Base-by-base conservation (phyloP, 2,888 invertebrate species). In the Phyto melanocephala region DNA sequence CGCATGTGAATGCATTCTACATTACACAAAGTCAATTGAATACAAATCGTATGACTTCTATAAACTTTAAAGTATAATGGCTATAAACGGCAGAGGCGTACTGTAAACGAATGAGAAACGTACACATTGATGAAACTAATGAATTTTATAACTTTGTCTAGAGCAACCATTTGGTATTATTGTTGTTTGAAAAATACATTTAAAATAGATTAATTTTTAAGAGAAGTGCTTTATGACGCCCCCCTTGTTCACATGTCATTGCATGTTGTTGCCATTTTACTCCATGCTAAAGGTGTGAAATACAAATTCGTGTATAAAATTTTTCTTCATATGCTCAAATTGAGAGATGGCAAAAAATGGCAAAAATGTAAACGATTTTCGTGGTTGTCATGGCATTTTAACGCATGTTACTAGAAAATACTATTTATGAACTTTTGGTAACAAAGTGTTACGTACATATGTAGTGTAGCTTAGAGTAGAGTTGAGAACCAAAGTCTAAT, bases 391-490 rank as follows among this genome's bases (percentile, higher is more conserved):
- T 60, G 33, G 76, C 56, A 71, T 81, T 81, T 81, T 60, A 71
- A 71, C 76, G 80, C 80, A 76, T 67, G 70, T 76, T 65, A 45
- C 24, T 20, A 17, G 35, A 15, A 80, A 68, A 47, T 40, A 60
- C 50, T 76, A 81, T 76, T 81, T 81, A 76, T 81, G 76, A 76
- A 81, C 65, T 71, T 68, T 71, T 71, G 37, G 80, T 15, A 52
- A 52, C 50, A 71, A 42, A 76, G 37, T 40, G 54, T 42, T n/a
- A n/a, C n/a, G n/a, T n/a, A n/a, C n/a, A 28, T 28, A 28, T 28
- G 28, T 28, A 17, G 8, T 47, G 8, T 40, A 15, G 63, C n/a
- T n/a, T 40, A 52, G n/a, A 56, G 5, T 33, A 33, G 11, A 35
- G 17, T 5, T 28, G 4, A 17, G 35, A 15, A 11, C 10, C 15